Evolutionary conservation across 2,113 vertebrate genomes (phyloP).

Genomic region (Erythrocercus mccallii): DNA sequence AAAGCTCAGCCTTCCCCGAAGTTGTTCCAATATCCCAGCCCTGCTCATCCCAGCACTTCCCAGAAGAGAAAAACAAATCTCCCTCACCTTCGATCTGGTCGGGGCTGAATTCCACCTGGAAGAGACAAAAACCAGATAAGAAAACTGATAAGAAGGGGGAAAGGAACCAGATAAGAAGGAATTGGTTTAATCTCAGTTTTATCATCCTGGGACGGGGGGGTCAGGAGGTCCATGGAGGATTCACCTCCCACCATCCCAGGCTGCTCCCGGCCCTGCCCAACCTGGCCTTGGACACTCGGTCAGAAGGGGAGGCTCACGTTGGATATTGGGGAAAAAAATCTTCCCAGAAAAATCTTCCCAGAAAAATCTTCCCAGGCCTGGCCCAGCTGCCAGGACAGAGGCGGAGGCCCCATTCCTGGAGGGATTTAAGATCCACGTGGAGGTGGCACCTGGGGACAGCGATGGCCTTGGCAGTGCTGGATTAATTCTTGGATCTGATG

Average conservation of each 20-base stretch:
- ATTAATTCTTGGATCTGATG: too few species aligned
- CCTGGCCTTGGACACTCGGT: background rate
- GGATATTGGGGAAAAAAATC: background rate
- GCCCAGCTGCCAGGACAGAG: background rate
- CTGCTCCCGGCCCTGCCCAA: background rate
- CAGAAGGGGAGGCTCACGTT: background rate
- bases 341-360: background rate
- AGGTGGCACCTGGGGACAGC: background rate
- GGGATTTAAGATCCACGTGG: accelerated
- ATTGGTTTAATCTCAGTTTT: background rate
- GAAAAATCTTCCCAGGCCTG: too few species aligned
- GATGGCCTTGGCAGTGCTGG: too few species aligned
- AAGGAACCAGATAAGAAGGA: accelerated
- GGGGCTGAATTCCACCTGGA: conserved; percentile 83
- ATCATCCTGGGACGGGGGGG: accelerated
- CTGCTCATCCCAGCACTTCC: background rate
- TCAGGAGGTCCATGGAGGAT: background rate
- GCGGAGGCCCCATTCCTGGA: accelerated
- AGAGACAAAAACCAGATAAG: background rate
- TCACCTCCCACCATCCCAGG: background rate
- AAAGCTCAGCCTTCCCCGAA: background rate
- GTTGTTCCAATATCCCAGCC: background rate
- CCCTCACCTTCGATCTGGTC: conserved; percentile 86
- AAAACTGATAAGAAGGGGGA: background rate
- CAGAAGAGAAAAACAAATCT: background rate